phyloP scores from a whole-genome alignment of 1,140 invertebrate genomes.

The Pseudachorutes palmiensis region DNA sequence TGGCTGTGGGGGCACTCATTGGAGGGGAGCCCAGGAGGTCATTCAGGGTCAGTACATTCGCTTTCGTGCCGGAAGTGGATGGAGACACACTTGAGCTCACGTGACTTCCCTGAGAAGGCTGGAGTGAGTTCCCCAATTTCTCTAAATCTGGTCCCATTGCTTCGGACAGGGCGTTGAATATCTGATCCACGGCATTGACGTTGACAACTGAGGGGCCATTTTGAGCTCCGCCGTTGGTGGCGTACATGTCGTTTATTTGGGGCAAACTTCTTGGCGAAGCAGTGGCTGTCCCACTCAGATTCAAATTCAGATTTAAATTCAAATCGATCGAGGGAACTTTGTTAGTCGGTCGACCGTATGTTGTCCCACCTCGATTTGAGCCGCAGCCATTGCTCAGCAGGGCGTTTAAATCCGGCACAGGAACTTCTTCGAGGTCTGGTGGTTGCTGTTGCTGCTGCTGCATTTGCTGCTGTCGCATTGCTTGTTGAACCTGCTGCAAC shows the following conservation, averaged over 20 bases:
- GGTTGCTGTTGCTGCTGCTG: slow-evolving; percentile 12
- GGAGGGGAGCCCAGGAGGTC: slow-evolving; percentile 34
- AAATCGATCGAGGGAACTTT: slow-evolving; percentile 20
- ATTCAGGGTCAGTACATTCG: slow-evolving; percentile 26
- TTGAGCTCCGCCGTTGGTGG: background rate
- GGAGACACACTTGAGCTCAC: slow-evolving; percentile 9
- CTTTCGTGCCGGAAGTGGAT: background rate
- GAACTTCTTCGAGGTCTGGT: slow-evolving; percentile 18
- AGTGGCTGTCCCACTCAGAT: background rate
- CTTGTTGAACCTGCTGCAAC: background rate
- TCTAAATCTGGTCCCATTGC: slow-evolving; percentile 28
- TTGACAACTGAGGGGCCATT: slow-evolving; percentile 6
- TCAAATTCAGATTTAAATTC: slow-evolving; percentile 35
- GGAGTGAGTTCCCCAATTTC: slow-evolving; percentile 21
- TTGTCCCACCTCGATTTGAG: background rate
- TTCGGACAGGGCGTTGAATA: slow-evolving; percentile 25
- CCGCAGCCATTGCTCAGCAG: slow-evolving; percentile 14
- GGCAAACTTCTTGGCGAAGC: background rate
- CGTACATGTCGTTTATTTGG: background rate
- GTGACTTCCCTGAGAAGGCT: too few species aligned
- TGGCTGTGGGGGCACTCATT: slow-evolving; percentile 20
- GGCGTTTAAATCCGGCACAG: slow-evolving; percentile 24
- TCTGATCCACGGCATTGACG: slow-evolving; percentile 16
- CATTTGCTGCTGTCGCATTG: slow-evolving; percentile 2
- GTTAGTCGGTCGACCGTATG: background rate